Percentiles rank a stretch among this genome's conserved stretches.
Conservation (phyloP, 2,113 vertebrate species). For the Galeopterus variegatus region DNA sequence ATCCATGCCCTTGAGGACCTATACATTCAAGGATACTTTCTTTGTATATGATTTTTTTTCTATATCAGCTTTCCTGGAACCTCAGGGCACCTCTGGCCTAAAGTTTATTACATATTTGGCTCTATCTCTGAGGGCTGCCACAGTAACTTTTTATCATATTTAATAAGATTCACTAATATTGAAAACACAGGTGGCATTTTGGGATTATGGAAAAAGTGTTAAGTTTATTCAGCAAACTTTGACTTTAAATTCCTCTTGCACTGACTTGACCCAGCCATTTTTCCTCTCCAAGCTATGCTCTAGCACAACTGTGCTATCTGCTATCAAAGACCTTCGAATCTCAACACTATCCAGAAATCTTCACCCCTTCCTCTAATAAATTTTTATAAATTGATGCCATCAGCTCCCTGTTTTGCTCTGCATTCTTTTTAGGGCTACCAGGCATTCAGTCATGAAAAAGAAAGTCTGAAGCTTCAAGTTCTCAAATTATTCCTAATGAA, state of each 20-base stretch:
- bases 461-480: neutral
- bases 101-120: neutral
- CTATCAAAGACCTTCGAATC: neutral
- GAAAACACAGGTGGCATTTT: neutral
- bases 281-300: neutral
- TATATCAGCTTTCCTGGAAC: neutral
- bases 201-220: neutral
- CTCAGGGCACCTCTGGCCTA: neutral
- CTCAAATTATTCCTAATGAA: neutral
- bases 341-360: neutral
- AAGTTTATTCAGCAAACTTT: neutral
- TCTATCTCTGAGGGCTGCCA: neutral
- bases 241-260: neutral
- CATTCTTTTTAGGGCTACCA: neutral
- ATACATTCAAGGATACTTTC: neutral
- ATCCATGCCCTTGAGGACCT: neutral
- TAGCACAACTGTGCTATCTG: neutral
- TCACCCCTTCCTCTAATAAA: neutral
- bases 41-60: neutral
- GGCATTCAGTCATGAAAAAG: neutral
- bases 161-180: neutral
- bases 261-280: neutral
- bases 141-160: neutral
- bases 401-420: neutral
- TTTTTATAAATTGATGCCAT: conserved; percentile 14